Evolutionary conservation across 2,888 invertebrate species (phyloP).

Genomic region (Drosophila recens): DNA sequence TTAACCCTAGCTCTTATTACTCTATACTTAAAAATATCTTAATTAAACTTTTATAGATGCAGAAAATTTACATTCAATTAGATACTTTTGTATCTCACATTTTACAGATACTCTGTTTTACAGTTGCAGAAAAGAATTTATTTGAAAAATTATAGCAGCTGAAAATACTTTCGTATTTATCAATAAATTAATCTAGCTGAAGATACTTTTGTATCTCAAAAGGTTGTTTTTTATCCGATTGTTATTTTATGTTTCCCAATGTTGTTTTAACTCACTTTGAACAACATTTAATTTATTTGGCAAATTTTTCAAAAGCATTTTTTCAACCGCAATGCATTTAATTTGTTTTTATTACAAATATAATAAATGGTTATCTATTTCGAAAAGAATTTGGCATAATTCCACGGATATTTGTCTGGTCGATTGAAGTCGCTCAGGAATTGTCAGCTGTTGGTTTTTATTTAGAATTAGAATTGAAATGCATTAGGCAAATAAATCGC

Average conservation of each 20-base stretch:
- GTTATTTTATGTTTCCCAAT: neutral
- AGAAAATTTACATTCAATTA: neutral
- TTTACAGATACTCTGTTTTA: neutral
- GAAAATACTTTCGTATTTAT: too few species aligned
- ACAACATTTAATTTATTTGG: neutral
- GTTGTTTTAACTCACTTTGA: neutral
- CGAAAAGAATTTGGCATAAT: neutral
- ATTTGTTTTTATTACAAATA: neutral
- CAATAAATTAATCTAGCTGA: too few species aligned
- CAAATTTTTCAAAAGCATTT: neutral
- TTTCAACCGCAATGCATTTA: neutral
- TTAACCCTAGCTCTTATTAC: neutral
- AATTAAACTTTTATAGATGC: neutral
- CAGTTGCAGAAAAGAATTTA: too few species aligned
- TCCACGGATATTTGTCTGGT: neutral
- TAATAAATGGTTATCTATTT: neutral
- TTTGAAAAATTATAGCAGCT: too few species aligned
- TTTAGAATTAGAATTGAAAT: conserved; percentile 2
- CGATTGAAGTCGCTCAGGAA: conserved; percentile 9
- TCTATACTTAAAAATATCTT: neutral
- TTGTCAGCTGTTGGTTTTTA: conserved; percentile 20
- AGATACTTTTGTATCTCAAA: too few species aligned
- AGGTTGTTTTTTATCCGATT: neutral
- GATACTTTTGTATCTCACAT: neutral
- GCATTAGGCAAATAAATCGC: neutral